Percentiles rank a stretch among this genome's conserved stretches.
Evolutionary conservation across 2,888 invertebrate genomes (phyloP).

Genomic region (Melangyna quadrimaculata): DNA sequence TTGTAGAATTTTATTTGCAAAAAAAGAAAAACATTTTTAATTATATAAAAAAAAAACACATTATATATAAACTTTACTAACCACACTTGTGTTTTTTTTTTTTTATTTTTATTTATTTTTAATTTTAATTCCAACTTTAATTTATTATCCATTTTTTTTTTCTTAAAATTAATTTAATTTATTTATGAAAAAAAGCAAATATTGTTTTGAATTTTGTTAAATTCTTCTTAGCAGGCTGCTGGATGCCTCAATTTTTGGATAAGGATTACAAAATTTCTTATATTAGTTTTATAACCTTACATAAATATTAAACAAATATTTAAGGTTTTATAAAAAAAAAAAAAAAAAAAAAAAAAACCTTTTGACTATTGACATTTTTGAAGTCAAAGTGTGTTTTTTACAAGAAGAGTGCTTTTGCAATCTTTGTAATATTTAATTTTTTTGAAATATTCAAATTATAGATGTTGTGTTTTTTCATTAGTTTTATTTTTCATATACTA

Average conservation of each 20-base stretch:
- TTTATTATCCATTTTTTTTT: constrained; percentile 69
- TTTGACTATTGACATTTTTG: constrained; percentile 74
- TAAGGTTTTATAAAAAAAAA: not conserved
- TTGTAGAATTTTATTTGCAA: constrained; percentile 28
- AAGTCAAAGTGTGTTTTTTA: constrained; percentile 69
- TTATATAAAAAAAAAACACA: constrained; percentile 6
- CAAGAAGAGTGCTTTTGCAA: constrained; percentile 20
- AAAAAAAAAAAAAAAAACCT: not conserved
- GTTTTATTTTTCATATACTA: not conserved
- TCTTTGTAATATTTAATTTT: not conserved
- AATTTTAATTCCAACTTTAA: not conserved
- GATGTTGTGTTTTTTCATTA: constrained; percentile 36
- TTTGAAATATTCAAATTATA: constrained; percentile 20
- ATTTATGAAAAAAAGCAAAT: constrained; percentile 5
- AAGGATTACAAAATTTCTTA: constrained; percentile 50
- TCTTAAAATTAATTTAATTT: constrained; percentile 22
- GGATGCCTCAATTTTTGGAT: constrained; percentile 62
- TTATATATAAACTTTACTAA: constrained; percentile 38
- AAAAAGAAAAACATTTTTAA: constrained; percentile 7
- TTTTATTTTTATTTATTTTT: constrained; percentile 8
- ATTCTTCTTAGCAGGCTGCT: constrained; percentile 47
- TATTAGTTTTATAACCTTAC: not conserved
- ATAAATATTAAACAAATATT: not conserved
- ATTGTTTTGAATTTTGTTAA: constrained; percentile 55
- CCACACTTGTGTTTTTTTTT: constrained; percentile 4